Percentiles rank a stretch among this genome's conserved stretches.
Conservation (phyloP, 2,888 invertebrate genomes). For the Dromius quadrimaculatus region DNA sequence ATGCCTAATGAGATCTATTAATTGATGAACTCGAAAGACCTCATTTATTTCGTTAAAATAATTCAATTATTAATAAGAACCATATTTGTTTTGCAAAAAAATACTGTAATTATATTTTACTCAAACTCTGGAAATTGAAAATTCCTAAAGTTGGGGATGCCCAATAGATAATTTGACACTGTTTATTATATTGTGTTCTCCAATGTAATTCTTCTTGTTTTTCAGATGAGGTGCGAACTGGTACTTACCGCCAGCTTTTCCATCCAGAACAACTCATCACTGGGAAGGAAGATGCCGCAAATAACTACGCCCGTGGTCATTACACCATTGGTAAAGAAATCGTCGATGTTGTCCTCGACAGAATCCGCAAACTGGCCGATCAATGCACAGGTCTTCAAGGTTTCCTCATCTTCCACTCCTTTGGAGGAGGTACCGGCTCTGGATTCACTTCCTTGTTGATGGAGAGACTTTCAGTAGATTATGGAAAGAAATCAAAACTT, state of each 20-base stretch:
- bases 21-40: too few species aligned
- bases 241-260: conserved; percentile 72
- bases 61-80: too few species aligned
- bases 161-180: too few species aligned
- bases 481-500: conserved; percentile 83
- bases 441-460: conserved; percentile 86
- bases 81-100: too few species aligned
- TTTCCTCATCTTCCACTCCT: conserved; percentile 86
- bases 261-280: conserved; percentile 83
- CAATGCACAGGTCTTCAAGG: conserved; percentile 82
- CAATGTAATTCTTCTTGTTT: conserved; percentile 14
- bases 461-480: conserved; percentile 82
- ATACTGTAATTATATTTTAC: too few species aligned
- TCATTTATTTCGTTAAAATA: too few species aligned
- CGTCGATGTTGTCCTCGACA: conserved; percentile 75
- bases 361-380: conserved; percentile 78
- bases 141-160: too few species aligned
- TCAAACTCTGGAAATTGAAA: too few species aligned
- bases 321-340: conserved; percentile 84
- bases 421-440: conserved; percentile 83
- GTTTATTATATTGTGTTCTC: too few species aligned
- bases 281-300: conserved; percentile 87
- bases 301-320: conserved; percentile 87
- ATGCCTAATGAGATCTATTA: too few species aligned
- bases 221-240: conserved; percentile 70